Conservation (phyloP, 2,797 vertebrate genomes). For the Spinus pinus region DNA sequence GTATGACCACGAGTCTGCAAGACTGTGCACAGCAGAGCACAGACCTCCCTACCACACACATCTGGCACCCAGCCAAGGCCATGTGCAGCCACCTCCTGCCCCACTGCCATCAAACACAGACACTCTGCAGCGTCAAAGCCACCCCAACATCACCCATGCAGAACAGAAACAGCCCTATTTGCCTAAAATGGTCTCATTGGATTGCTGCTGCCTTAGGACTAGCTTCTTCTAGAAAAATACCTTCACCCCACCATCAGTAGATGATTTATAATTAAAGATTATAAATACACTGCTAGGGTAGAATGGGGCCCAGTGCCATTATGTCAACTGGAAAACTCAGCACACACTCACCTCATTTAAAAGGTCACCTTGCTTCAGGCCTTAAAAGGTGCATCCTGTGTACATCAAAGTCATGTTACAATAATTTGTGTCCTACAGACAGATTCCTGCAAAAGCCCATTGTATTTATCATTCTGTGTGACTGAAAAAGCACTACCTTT, state of each 20-base stretch:
- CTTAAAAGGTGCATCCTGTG: neutral
- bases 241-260: neutral
- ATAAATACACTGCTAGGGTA: neutral
- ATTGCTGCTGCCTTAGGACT: neutral
- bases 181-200: neutral
- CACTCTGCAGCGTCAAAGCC: neutral
- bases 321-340: neutral
- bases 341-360: neutral
- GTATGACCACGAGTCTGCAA: neutral
- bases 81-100: neutral
- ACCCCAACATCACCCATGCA: fast-evolving
- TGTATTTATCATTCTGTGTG: constrained; percentile 54
- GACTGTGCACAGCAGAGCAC: neutral
- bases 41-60: neutral
- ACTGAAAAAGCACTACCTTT: constrained; percentile 46
- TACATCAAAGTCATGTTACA: constrained; percentile 5
- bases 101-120: neutral
- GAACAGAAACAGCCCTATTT: neutral
- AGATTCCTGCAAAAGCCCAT: constrained; percentile 20
- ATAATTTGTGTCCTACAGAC: constrained; percentile 13
- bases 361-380: neutral
- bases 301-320: neutral
- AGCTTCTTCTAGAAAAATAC: neutral
- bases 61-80: neutral
- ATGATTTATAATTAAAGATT: neutral